Evolutionary conservation across 2,888 invertebrate genomes (phyloP).

Genomic region (Hirtodrosophila duncani): DNA sequence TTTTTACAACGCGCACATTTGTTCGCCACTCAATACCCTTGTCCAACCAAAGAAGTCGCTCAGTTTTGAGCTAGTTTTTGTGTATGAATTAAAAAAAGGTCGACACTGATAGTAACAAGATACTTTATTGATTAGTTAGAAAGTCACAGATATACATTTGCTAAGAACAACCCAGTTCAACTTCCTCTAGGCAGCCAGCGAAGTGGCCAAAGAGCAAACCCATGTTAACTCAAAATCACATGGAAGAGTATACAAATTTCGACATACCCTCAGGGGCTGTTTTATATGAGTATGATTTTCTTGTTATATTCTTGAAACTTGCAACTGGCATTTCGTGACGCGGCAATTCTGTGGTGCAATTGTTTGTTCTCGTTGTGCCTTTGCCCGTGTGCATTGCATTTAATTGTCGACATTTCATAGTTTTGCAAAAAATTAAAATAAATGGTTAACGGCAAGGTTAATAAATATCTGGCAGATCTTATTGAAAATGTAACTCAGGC

Average conservation of each 20-base stretch:
- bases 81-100: conserved; percentile 27
- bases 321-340: conserved; percentile 49
- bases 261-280: neutral
- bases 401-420: conserved; percentile 66
- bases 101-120: no score
- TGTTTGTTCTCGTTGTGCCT: conserved; percentile 31
- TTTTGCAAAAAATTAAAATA: no score
- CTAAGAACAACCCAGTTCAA: no score
- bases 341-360: conserved; percentile 42
- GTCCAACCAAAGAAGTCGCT: no score
- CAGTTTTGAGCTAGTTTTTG: conserved; percentile 1
- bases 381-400: conserved; percentile 52
- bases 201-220: no score
- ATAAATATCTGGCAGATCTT: conserved; percentile 34
- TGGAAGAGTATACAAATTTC: no score
- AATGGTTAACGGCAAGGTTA: conserved; percentile 55
- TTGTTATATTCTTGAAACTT: neutral
- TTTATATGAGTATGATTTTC: neutral
- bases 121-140: no score
- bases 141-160: no score
- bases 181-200: no score
- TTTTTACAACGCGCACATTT: conserved; percentile 59
- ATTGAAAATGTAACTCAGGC: no score
- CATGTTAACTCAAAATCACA: no score
- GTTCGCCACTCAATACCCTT: conserved; percentile 5